Evolutionary conservation across 2,113 vertebrate genomes (phyloP), one percentile per base, ranked within the genome.

Genomic region (Raphicerus campestris): DNA sequence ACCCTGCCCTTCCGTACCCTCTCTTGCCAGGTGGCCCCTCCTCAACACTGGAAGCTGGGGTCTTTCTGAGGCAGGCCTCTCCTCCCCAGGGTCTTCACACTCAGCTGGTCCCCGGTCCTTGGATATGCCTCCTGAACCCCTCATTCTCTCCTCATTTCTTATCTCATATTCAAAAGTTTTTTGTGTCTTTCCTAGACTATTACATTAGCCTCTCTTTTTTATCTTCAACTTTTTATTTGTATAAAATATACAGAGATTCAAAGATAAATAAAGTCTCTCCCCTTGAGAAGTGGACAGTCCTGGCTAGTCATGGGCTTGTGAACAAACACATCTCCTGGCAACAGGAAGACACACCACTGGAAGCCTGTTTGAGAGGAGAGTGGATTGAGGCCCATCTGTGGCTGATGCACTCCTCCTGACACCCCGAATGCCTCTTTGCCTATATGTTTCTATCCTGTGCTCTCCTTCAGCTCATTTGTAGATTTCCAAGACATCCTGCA

Each of bases 321-420:
- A 63, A 42, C 19, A 49, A 39, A 53, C 17, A 22, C 4, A 1
- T 20, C 51, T 24, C 28, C 51, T 30, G 47, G 66, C 28, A 6
- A 17, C 2, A 7, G 55, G 24, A 17, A 49, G 42, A 6, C 1
- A 20, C 14, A 2, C 45, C n/a, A 6, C 0, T 3, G 2, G 53
- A 19, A 45, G 10, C 75, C 53, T 7, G 4, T 9, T 30, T 15
- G 9, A 10, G 83, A 47, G 51, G 2, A 5, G 0, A 2, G 14
- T 2, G 3, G 39, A 28, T 32, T 1, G 17, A 11, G 15, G 55
- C 13, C 35, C 11, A 0, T 32, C 19, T 35, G 58, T 26, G 47
- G 51, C 84, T 42, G 14, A 2, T 13, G 22, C 3, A 2, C 13
- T 22, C 47, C 35, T 47, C 2, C 47, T 1, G 10, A 47, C 55